These are phyloP conservation scores for Hyperoplus lanceolatus DNA, from an alignment of 2,797 vertebrate genomes.

Conservation along the genomic window DNA sequence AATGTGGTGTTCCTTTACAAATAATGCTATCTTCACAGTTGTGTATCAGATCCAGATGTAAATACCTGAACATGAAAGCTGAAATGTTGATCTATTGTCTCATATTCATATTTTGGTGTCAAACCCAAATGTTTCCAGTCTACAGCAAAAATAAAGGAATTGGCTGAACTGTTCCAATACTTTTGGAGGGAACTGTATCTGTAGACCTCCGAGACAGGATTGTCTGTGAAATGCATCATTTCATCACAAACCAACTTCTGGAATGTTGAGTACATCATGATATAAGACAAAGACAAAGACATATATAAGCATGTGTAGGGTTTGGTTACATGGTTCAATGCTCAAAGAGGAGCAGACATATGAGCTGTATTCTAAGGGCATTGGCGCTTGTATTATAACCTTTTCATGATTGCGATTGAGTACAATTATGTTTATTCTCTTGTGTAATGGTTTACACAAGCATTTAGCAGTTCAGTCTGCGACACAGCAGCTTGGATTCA, in stretches of 20 bases:
- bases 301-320: background rate
- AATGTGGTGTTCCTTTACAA: too few relatives aligned
- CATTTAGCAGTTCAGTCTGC: slow-evolving; percentile 30
- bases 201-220: too few relatives aligned
- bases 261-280: background rate
- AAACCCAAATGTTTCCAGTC: too few relatives aligned
- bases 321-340: slow-evolving; percentile 10
- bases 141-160: too few relatives aligned
- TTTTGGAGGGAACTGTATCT: too few relatives aligned
- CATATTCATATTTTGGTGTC: too few relatives aligned
- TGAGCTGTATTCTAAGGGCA: background rate
- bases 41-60: too few relatives aligned
- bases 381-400: slow-evolving; percentile 8
- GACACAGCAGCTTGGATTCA: too few relatives aligned
- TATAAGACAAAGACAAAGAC: background rate
- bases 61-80: too few relatives aligned
- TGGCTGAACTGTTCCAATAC: too few relatives aligned
- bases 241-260: background rate
- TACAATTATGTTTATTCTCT: slow-evolving; percentile 41
- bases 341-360: slow-evolving; percentile 9
- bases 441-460: slow-evolving; percentile 45
- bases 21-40: too few relatives aligned
- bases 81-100: too few relatives aligned
- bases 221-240: background rate
- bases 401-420: slow-evolving; percentile 15